These are phyloP conservation scores for Bucco capensis DNA, from an alignment of 2,113 vertebrate genomes.

Conservation along the genomic window DNA sequence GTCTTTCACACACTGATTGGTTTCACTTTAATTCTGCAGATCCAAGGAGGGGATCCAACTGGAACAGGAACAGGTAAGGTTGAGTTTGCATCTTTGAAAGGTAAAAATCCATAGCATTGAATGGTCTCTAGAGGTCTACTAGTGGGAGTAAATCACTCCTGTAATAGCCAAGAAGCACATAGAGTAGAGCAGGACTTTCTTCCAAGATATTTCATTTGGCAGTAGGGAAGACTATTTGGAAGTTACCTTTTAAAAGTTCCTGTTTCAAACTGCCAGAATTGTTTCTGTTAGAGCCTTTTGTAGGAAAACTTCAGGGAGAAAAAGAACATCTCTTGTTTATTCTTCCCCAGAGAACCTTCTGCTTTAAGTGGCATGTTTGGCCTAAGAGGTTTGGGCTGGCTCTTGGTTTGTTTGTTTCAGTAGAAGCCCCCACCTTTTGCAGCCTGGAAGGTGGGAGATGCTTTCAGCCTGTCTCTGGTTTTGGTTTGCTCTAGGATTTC, in stretches of 20 bases:
- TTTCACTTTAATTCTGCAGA: conserved; percentile 73
- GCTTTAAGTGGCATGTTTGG: neutral
- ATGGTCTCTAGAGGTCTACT: neutral
- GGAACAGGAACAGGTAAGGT: conserved; percentile 91
- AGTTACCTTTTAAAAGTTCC: neutral
- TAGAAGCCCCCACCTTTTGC: neutral
- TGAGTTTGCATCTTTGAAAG: neutral
- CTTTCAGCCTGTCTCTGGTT: neutral
- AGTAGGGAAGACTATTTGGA: neutral
- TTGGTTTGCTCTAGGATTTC: neutral
- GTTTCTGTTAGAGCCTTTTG: neutral
- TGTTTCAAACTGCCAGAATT: neutral
- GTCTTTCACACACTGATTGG: neutral
- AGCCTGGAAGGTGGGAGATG: neutral
- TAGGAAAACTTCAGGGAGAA: neutral
- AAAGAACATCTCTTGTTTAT: conserved; percentile 1
- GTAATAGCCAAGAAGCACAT: neutral
- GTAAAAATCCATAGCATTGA: neutral
- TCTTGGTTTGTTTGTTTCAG: neutral
- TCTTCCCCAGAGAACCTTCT: neutral
- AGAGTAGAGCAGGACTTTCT: neutral
- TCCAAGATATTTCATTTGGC: neutral
- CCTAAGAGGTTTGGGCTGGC: neutral
- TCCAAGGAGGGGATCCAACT: conserved; percentile 95
- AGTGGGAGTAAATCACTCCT: neutral